Percentiles rank a stretch among this genome's conserved stretches.
Conservation (phyloP, 2,888 invertebrate genomes). For the Mesopsocus fuscifrons region DNA sequence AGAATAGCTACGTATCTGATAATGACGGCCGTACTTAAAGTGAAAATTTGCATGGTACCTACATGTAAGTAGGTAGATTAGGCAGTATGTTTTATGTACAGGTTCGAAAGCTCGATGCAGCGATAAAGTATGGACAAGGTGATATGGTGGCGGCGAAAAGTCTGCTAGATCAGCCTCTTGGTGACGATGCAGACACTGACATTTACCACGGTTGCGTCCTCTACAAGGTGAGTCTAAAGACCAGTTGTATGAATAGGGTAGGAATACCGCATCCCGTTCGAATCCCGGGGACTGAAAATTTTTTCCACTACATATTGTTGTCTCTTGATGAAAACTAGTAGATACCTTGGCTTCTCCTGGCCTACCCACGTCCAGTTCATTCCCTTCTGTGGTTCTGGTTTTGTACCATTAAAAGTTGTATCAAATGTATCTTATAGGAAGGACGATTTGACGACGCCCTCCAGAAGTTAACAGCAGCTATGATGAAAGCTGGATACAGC, state of each 20-base stretch:
- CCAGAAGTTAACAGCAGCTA: conserved; percentile 68
- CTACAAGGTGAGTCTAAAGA: conserved; percentile 59
- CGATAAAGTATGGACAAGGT: conserved; percentile 91
- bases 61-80: too few relatives aligned
- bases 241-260: background rate
- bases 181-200: conserved; percentile 82
- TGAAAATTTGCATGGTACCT: too few relatives aligned
- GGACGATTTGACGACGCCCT: conserved; percentile 78
- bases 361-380: too few relatives aligned
- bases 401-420: too few relatives aligned
- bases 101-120: conserved; percentile 78
- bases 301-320: background rate
- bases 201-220: conserved; percentile 89
- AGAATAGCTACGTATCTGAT: too few relatives aligned
- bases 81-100: conserved; percentile 18
- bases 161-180: conserved; percentile 69
- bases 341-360: too few relatives aligned
- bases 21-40: too few relatives aligned
- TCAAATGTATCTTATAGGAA: too few relatives aligned
- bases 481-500: conserved; percentile 76
- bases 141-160: conserved; percentile 81
- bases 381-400: too few relatives aligned
- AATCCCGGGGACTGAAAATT: background rate
- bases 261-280: conserved; percentile 18
- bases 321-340: too few relatives aligned